These are phyloP conservation scores for Agrochola lota DNA, from an alignment of 2,888 invertebrate species.

Conservation along the genomic window DNA sequence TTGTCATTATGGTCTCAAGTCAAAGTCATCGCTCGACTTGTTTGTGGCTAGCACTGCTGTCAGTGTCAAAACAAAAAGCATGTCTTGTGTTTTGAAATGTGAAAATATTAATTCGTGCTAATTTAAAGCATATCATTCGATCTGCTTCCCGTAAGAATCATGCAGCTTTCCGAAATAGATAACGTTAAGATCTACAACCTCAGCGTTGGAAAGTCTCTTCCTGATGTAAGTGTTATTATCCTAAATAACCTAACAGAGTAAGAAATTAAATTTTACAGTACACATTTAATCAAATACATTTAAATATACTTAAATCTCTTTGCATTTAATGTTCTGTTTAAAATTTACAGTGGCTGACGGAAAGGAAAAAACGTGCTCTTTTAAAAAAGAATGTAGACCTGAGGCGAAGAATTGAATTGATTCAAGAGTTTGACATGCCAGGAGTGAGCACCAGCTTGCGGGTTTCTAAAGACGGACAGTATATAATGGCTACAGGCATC, in stretches of 20 bases:
- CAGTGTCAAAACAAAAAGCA: conserved; percentile 19
- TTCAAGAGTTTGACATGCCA: conserved; percentile 99
- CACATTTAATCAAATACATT: neutral
- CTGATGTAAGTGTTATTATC: conserved; percentile 94
- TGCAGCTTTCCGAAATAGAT: conserved; percentile 98
- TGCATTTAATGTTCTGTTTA: neutral
- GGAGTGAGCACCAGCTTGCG: conserved; percentile 96
- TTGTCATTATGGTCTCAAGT: neutral
- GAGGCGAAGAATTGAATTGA: conserved; percentile 97
- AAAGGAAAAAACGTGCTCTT: conserved; percentile 94
- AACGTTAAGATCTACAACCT: conserved; percentile 99
- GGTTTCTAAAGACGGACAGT: conserved; percentile 97
- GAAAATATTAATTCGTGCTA: neutral
- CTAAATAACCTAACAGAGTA: conserved; percentile 33
- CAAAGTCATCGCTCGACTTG: too few relatives aligned
- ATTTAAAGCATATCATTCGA: neutral
- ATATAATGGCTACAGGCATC: conserved; percentile 97
- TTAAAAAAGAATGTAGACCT: conserved; percentile 97
- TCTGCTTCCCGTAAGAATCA: conserved; percentile 77
- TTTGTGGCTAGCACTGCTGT: neutral
- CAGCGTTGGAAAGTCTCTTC: conserved; percentile 98
- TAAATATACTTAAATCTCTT: neutral
- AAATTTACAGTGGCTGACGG: conserved; percentile 94
- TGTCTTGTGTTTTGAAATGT: conserved; percentile 18
- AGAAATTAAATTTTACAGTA: neutral